These are phyloP conservation scores for Cervus canadensis DNA, from an alignment of 2,113 vertebrate genomes.

Conservation along the genomic window DNA sequence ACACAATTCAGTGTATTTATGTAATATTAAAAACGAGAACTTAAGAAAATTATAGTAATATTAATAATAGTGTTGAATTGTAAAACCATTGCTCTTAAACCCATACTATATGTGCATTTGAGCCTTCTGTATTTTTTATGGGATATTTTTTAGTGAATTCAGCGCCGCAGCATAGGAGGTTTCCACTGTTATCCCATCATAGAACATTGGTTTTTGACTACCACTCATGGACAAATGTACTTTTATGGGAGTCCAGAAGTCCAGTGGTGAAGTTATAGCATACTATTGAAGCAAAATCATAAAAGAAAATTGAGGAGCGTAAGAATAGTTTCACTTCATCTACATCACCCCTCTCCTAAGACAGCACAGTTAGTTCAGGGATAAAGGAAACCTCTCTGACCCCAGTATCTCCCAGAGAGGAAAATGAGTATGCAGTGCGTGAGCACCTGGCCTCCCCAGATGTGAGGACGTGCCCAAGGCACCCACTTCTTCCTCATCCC, in stretches of 20 bases:
- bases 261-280: neutral
- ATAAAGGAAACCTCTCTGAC: accelerated
- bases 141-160: neutral
- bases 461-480: neutral
- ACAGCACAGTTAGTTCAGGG: neutral
- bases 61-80: neutral
- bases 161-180: neutral
- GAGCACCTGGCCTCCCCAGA: neutral
- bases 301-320: neutral
- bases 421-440: accelerated
- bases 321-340: too few relatives aligned
- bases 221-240: neutral
- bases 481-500: neutral
- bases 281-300: neutral
- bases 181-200: neutral
- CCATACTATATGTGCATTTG: neutral
- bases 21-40: neutral
- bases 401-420: accelerated
- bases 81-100: neutral
- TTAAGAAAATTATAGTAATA: neutral
- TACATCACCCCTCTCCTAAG: neutral
- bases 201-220: neutral
- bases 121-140: neutral
- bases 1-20: neutral
- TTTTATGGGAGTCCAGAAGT: neutral